Evolutionary conservation across 1,140 invertebrate genomes (phyloP), one percentile per base, ranked within the genome.

Genomic region (Magallana angulata): DNA sequence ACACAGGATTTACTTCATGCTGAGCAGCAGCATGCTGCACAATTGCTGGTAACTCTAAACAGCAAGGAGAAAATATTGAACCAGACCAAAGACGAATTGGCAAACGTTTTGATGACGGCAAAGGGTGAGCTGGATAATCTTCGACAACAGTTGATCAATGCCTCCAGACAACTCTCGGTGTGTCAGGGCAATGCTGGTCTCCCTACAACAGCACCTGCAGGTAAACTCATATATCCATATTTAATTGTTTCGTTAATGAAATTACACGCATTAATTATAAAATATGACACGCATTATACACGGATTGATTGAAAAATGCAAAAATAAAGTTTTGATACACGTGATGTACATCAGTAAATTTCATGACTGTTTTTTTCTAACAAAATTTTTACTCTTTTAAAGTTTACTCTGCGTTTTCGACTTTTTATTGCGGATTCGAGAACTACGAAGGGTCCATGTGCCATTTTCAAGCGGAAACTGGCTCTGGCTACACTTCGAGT

Each of bases 1-100:
- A 89, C 82, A 30, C 80, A 89, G 36, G n/a, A 62, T 58, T 84
- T 84, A 30, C 57, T 87, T 11, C 12, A 86, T 2, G 36, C 12
- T 0, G 68, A 88, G 9, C 81, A 85, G 18, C 84, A 82, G 14
- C 87, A 62, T 57, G 87, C 64, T 5, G 36, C 87, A 9, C 60
- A 91, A 12, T 18, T 91, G 6, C 48, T 82, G 12, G 59, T 85
- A 5, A 82, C 60, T 56, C 57, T 91, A 6, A 60, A 88, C 2
- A 80, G 76, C 9, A 88, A 90, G 18, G 80, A 91, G 30, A 16
- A 89, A n/a, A 56, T 90, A 4, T 82, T 91, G 64, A 89, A 88
- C 58, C 87, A 88, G n/a, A 89, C 86, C 7, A 68, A 88, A 36
- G 64, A 90, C n/a, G 86, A 86, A 16, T 58, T 86, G 7, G 58